These are phyloP conservation scores for Clytia hemisphaerica DNA, from an alignment of 30 jellyfish, hydroid and myxozoan species.

Conservation along the genomic window DNA sequence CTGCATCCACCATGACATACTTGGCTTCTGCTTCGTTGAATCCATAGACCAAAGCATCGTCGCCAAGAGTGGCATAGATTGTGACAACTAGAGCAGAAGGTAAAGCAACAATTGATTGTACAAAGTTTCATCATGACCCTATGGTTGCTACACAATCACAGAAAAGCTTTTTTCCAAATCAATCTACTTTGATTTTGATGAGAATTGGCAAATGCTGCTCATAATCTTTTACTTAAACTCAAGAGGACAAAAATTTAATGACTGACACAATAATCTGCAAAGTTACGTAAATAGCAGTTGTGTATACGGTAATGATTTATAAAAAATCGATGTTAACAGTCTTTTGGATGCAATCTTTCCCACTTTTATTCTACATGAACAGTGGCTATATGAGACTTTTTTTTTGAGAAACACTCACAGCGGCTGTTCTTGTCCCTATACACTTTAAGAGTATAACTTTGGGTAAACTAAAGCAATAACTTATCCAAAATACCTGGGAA, in stretches of 20 bases:
- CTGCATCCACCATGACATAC: conserved; percentile 61
- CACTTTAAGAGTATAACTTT: no score
- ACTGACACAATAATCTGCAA: neutral
- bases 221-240: neutral
- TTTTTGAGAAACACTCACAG: no score
- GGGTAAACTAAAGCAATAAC: no score
- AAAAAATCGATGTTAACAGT: no score
- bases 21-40: conserved; percentile 75
- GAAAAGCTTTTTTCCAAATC: no score
- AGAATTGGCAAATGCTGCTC: neutral
- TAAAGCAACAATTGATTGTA: neutral
- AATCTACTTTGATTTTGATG: conserved; percentile 4
- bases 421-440: no score
- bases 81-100: conserved; percentile 60
- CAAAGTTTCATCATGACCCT: neutral
- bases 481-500: conserved; percentile 92
- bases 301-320: no score
- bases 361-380: no score
- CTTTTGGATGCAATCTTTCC: no score
- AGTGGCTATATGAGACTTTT: no score
- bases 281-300: no score
- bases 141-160: neutral
- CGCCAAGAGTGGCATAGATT: conserved; percentile 93
- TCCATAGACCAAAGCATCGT: conserved; percentile 85
- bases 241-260: neutral